These are phyloP conservation scores for Vulpes vulpes DNA, from an alignment of 2,113 vertebrate species.

Conservation along the genomic window DNA sequence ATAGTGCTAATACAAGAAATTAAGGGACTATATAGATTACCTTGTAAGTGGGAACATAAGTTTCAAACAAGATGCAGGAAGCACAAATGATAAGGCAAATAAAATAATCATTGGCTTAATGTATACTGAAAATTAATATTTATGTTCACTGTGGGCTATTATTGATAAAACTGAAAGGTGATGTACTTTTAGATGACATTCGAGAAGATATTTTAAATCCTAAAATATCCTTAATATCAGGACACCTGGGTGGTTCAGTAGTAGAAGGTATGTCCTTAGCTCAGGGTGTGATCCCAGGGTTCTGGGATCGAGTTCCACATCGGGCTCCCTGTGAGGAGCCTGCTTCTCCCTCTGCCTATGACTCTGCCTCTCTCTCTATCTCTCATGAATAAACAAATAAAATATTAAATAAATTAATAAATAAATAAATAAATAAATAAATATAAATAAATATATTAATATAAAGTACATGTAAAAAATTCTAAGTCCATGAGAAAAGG, in stretches of 20 bases:
- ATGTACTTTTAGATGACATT: not conserved
- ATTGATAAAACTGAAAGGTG: not conserved
- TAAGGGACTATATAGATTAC: not conserved
- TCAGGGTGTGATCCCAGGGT: too few relatives aligned
- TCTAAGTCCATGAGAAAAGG: not conserved
- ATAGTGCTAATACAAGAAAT: slow-evolving; percentile 13
- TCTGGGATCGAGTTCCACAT: too few relatives aligned
- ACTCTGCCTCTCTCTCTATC: too few relatives aligned
- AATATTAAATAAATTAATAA: too few relatives aligned
- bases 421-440: too few relatives aligned
- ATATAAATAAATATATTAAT: not conserved
- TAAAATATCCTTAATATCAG: not conserved
- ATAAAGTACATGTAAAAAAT: not conserved
- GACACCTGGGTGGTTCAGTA: too few relatives aligned
- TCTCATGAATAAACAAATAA: too few relatives aligned
- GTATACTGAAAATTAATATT: not conserved
- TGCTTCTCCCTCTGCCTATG: too few relatives aligned
- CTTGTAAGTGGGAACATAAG: not conserved
- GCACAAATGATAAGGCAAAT: not conserved
- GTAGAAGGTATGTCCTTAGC: too few relatives aligned
- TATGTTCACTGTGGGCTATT: not conserved
- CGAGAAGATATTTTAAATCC: not conserved
- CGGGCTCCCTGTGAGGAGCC: too few relatives aligned
- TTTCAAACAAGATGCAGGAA: slow-evolving; percentile 21
- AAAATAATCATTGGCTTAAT: not conserved